Conservation (phyloP, 2,113 vertebrate species). For the Ptychochromis oligacanthus region DNA sequence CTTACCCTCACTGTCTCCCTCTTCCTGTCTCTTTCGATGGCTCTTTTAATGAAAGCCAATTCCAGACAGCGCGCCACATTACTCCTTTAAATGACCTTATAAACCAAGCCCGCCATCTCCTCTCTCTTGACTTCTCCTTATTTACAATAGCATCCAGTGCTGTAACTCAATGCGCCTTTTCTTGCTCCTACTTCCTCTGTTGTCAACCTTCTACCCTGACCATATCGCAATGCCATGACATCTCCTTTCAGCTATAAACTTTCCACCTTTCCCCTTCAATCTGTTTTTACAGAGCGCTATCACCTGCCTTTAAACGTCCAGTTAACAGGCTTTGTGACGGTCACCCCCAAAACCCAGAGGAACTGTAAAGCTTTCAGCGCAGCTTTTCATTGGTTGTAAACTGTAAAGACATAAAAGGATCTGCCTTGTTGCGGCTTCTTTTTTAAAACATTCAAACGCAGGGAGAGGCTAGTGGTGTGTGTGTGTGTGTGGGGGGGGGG, state of each 20-base stretch:
- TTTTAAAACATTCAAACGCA: slow-evolving; percentile 51
- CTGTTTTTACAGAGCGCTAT: slow-evolving; percentile 66
- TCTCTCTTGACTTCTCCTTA: slow-evolving; percentile 64
- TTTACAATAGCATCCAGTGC: slow-evolving; percentile 65
- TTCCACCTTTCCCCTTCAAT: slow-evolving; percentile 67
- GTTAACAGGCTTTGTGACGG: slow-evolving; percentile 71
- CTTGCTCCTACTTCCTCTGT: slow-evolving; percentile 1
- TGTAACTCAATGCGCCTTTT: slow-evolving; percentile 62
- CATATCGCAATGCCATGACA: slow-evolving; percentile 49
- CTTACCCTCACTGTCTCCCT: background rate
- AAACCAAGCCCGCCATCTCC: slow-evolving; percentile 67
- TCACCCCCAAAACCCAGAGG: slow-evolving; percentile 65
- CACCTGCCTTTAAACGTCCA: slow-evolving; percentile 67
- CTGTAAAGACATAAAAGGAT: slow-evolving; percentile 68
- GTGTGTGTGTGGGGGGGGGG: background rate
- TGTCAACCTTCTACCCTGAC: slow-evolving; percentile 37
- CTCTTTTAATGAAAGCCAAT: slow-evolving; percentile 78
- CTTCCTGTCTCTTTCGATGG: slow-evolving; percentile 46
- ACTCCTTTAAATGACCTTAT: slow-evolving; percentile 79
- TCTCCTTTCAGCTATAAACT: slow-evolving; percentile 65
- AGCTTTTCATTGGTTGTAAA: slow-evolving; percentile 76
- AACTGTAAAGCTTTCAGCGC: slow-evolving; percentile 72
- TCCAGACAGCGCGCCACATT: slow-evolving; percentile 71
- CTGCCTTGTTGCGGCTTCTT: slow-evolving; percentile 42
- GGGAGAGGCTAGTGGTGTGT: slow-evolving; percentile 5